Evolutionary conservation across 2,797 vertebrate genomes (phyloP).

Genomic region (Pangasius larnaudii): DNA sequence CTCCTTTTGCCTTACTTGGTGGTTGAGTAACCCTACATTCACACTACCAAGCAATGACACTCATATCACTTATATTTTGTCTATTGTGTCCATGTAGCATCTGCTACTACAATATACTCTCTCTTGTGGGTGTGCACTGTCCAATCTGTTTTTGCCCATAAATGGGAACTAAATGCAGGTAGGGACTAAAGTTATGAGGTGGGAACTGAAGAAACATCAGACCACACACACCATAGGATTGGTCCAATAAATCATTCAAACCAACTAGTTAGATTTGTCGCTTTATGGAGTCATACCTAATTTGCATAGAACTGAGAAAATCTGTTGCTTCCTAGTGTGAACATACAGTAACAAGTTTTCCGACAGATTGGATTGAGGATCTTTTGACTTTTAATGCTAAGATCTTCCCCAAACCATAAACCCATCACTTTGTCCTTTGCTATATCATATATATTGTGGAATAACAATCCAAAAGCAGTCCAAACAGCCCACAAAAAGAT

Average conservation of each 20-base stretch:
- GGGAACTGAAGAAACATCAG: background rate
- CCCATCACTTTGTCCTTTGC: background rate
- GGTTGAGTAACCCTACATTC: background rate
- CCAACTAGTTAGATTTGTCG: background rate
- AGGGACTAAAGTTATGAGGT: background rate
- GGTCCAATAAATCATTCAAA: background rate
- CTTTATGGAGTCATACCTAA: background rate
- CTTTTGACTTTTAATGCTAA: conserved; percentile 4
- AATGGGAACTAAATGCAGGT: background rate
- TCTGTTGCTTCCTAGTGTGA: background rate
- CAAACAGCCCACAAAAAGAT: background rate
- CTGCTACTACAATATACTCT: background rate
- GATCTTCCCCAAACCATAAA: background rate
- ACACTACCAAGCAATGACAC: background rate
- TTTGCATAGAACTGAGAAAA: background rate
- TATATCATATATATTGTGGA: background rate
- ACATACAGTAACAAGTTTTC: background rate
- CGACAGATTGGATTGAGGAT: background rate
- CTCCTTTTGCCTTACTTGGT: background rate
- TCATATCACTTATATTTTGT: background rate
- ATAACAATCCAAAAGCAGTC: conserved; percentile 37
- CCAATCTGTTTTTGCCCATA: background rate
- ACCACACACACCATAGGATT: background rate
- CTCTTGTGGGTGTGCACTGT: background rate
- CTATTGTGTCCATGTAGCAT: background rate